Evolutionary conservation across 2,888 invertebrate species (phyloP).

Genomic region (Endotricha flammealis): DNA sequence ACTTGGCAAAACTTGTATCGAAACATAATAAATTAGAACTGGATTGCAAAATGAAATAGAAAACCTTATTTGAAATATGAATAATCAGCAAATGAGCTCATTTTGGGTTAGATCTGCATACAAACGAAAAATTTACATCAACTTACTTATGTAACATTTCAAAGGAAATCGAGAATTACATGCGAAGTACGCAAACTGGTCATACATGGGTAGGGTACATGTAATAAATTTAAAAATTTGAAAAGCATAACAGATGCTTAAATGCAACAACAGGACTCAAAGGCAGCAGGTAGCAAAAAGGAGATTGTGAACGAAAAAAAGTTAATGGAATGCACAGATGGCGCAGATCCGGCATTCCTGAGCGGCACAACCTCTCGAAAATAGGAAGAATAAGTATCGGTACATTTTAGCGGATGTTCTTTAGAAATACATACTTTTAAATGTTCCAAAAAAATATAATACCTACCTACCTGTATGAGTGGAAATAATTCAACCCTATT

Average conservation of each 20-base stretch:
- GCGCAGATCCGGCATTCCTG: constrained; percentile 65
- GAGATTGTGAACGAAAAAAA: constrained; percentile 47
- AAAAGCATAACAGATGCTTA: constrained; percentile 25
- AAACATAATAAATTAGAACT: constrained; percentile 9
- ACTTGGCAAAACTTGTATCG: constrained; percentile 11
- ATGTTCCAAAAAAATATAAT: too few relatives aligned
- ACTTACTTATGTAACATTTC: too few relatives aligned
- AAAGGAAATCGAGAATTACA: too few relatives aligned
- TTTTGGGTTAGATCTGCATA: too few relatives aligned
- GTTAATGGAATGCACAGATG: constrained; percentile 71
- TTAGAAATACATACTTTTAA: too few relatives aligned
- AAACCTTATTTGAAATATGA: too few relatives aligned
- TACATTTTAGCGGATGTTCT: constrained; percentile 17
- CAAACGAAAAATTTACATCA: too few relatives aligned
- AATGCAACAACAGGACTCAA: constrained; percentile 48
- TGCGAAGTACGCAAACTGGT: too few relatives aligned
- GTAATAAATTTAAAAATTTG: constrained; percentile 19
- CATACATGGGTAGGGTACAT: too few relatives aligned
- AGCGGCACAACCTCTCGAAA: constrained; percentile 29
- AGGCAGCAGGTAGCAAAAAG: constrained; percentile 71
- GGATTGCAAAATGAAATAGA: not conserved
- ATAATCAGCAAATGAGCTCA: too few relatives aligned
- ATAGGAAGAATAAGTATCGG: constrained; percentile 37
- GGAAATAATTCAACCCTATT: too few relatives aligned
- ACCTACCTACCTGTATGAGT: too few relatives aligned